Evolutionary conservation across 1,140 invertebrate species (phyloP), one percentile per base, ranked within the genome.

Genomic region (Lutraria rhynchaena): DNA sequence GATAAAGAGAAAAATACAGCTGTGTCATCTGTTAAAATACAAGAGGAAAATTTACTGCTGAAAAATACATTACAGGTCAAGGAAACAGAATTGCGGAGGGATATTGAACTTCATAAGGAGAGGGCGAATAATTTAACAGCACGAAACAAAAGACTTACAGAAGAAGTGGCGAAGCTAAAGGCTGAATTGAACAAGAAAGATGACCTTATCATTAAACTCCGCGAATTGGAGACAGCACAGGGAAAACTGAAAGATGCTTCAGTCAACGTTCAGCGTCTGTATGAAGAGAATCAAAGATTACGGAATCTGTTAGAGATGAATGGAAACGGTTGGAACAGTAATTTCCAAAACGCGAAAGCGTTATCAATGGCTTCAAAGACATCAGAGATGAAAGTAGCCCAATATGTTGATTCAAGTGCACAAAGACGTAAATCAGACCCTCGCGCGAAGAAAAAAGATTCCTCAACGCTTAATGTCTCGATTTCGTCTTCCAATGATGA

Each of bases 161-260:
- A 80, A 0, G 76, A 69, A 70, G 13, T 80, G 5, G 63, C 63
- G 13, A 69, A 80, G 49, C 33, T 80, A 11, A 80, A 80, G 70
- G 24, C 24, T 29, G 65, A 70, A 13, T n/a, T 80, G 3, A 35
- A 33, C 5, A 70, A 70, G 35, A 80, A 80, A 35, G 76, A 69
- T 80, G 76, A 80, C 22, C 22, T 80, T 4, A 80, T 80, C 0
- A 80, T 80, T 22, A 70, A 80, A 49, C 65, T 80, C 0, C 31
- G 53, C 13, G 65, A 35, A 22, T 29, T 80, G 1, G 63, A 80
- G 35, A 58, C 63, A 24, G 61, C 65, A 3, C 19, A 55, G 29
- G 65, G 65, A 58, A 80, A 80, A 31, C 24, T 70, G 3, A 69
- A 80, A 57, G 76, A 80, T 80, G 76, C 76, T n/a, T 65, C 35